Conservation (phyloP, 2,113 vertebrate species). For the Trachemys scripta region DNA sequence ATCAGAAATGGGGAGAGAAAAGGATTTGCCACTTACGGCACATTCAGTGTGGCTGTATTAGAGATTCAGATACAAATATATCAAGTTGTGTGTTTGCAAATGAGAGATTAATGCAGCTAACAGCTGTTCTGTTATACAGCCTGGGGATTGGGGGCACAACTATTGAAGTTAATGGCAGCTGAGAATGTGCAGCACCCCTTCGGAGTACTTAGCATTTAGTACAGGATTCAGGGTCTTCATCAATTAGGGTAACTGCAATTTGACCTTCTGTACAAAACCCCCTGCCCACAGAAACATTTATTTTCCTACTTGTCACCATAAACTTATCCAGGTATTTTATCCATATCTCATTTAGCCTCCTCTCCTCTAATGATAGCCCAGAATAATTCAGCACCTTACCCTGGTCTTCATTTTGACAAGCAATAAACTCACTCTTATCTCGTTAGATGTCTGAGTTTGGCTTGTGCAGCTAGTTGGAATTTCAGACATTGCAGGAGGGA, state of each 20-base stretch:
- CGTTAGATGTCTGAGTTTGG: conserved; percentile 55
- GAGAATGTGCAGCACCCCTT: not conserved
- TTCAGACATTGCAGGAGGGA: conserved; percentile 76
- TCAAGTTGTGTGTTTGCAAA: not conserved
- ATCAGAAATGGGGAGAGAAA: not conserved
- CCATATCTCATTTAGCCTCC: conserved; percentile 28
- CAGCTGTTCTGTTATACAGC: not conserved
- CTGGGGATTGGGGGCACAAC: not conserved
- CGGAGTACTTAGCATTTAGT: not conserved
- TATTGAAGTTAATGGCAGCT: not conserved
- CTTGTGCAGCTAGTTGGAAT: conserved; percentile 72
- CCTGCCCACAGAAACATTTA: not conserved
- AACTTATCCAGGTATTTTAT: not conserved
- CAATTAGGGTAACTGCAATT: conserved; percentile 20
- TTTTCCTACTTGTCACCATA: not conserved
- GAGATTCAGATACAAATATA: not conserved
- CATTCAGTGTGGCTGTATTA: not conserved
- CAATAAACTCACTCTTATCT: conserved; percentile 54
- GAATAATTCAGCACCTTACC: conserved; percentile 4
- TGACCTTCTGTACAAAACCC: not conserved
- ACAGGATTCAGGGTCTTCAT: not conserved
- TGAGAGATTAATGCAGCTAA: not conserved
- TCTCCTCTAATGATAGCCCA: conserved; percentile 29
- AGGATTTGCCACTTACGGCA: not conserved
- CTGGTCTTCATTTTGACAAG: conserved; percentile 37